Base-by-base conservation (phyloP, 1,140 invertebrate genomes). In the Drosophila busckii region DNA sequence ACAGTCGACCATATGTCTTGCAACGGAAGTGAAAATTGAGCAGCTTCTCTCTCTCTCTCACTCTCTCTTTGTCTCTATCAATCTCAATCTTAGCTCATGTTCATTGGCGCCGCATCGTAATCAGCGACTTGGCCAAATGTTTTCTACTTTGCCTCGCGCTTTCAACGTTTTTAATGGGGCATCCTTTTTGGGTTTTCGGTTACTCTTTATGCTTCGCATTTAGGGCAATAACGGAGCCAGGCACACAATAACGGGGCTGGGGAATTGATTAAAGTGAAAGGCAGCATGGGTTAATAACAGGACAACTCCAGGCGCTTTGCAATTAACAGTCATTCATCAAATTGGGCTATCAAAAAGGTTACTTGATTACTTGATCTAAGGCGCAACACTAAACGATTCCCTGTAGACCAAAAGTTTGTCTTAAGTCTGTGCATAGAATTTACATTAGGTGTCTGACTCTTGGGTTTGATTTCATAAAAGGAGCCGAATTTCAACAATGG, bases 251-350 rank as follows among this genome's bases (percentile, higher is more conserved):
- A 61, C 70, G 56, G 62, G 44, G 31, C 54, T 70, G 65, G 40
- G 40, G 48, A 78, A 67, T 78, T 70, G 70, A 76, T 66, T 76
- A 78, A 71, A 70, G 73, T 71, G 67, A 76, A 76, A 78, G 65
- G 70, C 45, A 54, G 60, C 42, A 13, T 32, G 19, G 8, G 26
- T 41, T 62, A 78, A 78, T 62, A 61, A 70, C 70, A 78, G 71
- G 66, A 70, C 71, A n/a, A 44, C 62, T 73, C 12, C 22, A 13
- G 54, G 54, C 69, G 55, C 44, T 73, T 48, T 48, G 50, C 71
- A 76, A 76, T 76, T 76, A 78, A 55, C 55, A 66, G 70, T 50
- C 61, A 76, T 78, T 66, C 71, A 78, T 76, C 70, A 76, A 78
- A 53, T 38, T 55, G 40, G 31, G 50, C 50, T 44, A 59, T 7